phyloP scores from a whole-genome alignment of 53 echinoderm and acorn worm species.

The Antedon mediterranea region DNA sequence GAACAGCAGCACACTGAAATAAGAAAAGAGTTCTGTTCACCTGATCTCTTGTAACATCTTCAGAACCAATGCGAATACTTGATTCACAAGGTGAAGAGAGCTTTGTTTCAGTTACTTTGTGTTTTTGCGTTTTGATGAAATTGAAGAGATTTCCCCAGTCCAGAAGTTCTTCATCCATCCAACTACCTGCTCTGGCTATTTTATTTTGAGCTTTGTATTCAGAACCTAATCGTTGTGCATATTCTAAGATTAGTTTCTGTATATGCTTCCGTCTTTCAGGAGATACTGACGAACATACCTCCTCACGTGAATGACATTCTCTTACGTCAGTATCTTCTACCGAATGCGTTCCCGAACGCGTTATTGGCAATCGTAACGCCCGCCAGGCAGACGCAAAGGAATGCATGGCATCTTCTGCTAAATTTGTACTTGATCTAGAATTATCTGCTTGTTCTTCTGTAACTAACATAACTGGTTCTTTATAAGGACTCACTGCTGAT shows the following conservation, averaged over 20 bases:
- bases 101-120: neutral
- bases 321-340: neutral
- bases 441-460: neutral
- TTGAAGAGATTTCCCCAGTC: conserved; percentile 8
- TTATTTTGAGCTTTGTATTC: conserved; percentile 3
- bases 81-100: conserved; percentile 9
- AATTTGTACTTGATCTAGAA: neutral
- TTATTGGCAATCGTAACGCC: neutral
- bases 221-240: conserved; percentile 29
- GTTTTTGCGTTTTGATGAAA: neutral
- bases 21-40: conserved; percentile 41
- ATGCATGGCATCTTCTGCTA: neutral
- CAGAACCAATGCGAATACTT: conserved; percentile 6
- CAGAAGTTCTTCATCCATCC: conserved; percentile 4
- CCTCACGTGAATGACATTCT: neutral
- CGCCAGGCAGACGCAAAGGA: conserved; percentile 11
- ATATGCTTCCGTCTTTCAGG: conserved; percentile 24
- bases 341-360: neutral
- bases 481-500: neutral
- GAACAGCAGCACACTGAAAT: conserved; percentile 50
- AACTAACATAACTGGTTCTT: neutral
- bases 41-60: conserved; percentile 20
- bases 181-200: neutral
- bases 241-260: conserved; percentile 28
- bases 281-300: conserved; percentile 8